Evolutionary conservation across 2,113 vertebrate genomes (phyloP).

Genomic region (Hyla sarda): DNA sequence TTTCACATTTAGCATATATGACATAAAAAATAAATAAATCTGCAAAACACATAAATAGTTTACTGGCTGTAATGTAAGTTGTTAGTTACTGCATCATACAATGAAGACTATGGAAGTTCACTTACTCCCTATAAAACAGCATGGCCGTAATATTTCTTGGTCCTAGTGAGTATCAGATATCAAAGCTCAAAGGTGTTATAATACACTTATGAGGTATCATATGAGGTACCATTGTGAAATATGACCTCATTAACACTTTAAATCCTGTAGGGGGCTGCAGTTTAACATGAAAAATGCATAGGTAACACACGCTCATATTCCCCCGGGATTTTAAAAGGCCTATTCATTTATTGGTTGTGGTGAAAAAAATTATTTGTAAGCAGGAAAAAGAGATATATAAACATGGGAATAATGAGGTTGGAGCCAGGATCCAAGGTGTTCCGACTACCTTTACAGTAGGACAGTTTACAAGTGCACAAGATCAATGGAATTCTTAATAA

Average conservation of each 20-base stretch:
- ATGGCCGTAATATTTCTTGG: neutral
- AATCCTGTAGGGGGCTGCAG: constrained; percentile 31
- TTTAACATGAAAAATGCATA: constrained; percentile 11
- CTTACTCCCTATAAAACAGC: neutral
- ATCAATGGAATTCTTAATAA: neutral
- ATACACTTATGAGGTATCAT: neutral
- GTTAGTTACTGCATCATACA: neutral
- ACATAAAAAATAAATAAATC: too few relatives aligned
- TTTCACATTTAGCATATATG: too few relatives aligned
- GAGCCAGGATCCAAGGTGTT: neutral
- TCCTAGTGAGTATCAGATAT: neutral
- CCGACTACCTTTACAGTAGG: neutral
- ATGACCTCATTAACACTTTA: constrained; percentile 29
- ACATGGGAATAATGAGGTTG: neutral
- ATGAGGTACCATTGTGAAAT: constrained; percentile 20
- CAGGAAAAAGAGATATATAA: neutral
- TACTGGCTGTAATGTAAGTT: neutral
- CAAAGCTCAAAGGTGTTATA: neutral
- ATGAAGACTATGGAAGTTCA: neutral
- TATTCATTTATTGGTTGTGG: neutral
- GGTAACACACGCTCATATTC: neutral
- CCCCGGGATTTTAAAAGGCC: constrained; percentile 29
- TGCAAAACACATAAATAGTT: neutral
- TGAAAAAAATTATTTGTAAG: neutral
- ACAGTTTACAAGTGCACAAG: neutral